phyloP scores from a whole-genome alignment of 2,113 vertebrate genomes.

The Melospiza melodia region DNA sequence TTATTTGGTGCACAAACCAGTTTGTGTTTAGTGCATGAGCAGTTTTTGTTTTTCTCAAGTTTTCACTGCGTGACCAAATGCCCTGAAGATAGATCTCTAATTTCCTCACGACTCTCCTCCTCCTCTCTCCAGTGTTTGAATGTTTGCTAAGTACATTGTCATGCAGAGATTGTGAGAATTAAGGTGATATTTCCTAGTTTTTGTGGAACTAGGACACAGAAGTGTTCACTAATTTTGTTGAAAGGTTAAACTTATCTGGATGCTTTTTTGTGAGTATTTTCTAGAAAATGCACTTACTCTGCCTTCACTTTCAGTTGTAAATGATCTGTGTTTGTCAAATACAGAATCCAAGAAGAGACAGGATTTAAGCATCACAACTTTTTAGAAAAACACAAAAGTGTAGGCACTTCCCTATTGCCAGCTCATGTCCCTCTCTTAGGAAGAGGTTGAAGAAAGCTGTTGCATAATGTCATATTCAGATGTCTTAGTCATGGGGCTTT shows the following conservation, averaged over 20 bases:
- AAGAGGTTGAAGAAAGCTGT: not conserved
- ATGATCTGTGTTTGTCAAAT: not conserved
- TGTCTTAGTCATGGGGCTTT: not conserved
- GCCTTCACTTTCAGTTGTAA: not conserved
- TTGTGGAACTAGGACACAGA: not conserved
- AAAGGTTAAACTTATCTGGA: not conserved
- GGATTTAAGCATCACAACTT: not conserved
- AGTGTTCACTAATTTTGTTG: not conserved
- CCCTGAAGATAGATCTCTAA: not conserved
- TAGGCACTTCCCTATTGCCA: not conserved
- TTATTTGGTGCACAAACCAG: not conserved
- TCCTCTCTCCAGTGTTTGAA: not conserved
- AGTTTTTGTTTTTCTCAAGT: not conserved
- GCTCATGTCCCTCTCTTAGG: not conserved
- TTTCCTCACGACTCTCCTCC: constrained; percentile 7
- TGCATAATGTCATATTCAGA: not conserved
- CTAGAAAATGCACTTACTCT: not conserved
- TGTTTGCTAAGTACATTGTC: not conserved
- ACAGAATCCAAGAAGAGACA: not conserved
- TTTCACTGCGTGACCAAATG: not conserved
- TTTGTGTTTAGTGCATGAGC: not conserved
- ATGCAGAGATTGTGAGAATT: not conserved
- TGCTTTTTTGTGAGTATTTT: not conserved
- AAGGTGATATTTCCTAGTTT: constrained; percentile 17
- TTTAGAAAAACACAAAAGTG: not conserved